Base-by-base conservation (phyloP, 2,113 vertebrate genomes). In the Siniperca knerii region DNA sequence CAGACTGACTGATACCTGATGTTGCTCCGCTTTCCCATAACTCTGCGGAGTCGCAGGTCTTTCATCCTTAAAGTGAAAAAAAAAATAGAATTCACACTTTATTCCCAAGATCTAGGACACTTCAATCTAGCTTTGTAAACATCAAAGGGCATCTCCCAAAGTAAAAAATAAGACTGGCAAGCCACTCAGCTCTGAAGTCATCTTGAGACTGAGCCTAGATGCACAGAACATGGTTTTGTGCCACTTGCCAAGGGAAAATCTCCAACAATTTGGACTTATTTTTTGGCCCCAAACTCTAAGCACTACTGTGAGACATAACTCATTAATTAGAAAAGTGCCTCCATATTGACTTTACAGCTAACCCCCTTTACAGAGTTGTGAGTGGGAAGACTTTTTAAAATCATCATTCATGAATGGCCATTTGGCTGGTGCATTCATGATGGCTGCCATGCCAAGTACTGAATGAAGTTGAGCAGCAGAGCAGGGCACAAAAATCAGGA, bases 291-390 rank as follows among this genome's bases (percentile, higher is more conserved):
- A 52, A 62, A 84, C 73, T 78, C 61, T 58, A 61, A 88, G 75
- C 68, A 84, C 33, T 61, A 69, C 52, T 54, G 54, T 67, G 75
- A 81, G 77, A 88, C 81, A 81, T 68, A 83, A 82, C 74, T 87
- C 70, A 80, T 75, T 89, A 92, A 92, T 91, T 88, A 88, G 73
- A 54, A 66, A 79, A 86, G 77, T 76, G 79, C 60, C 68, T 90
- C 54, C 35, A 40, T 65, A 48, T 75, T 82, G 86, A 88, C 87
- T 86, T 77, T 75, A 62, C 70, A 77, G 85, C 77, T 70, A 86
- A 72, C 65, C 60, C 64, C 15, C 25, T 86, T 67, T 77, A 73
- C 55, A 69, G 58, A 67, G 52, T 42, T 88, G 81, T 89, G 84
- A 91, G 89, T 87, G 82, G 44, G 54, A 70, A 75, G 67, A 75